Evolutionary conservation across 1,140 invertebrate species (phyloP).

Genomic region (Chrysomallon squamiferum): DNA sequence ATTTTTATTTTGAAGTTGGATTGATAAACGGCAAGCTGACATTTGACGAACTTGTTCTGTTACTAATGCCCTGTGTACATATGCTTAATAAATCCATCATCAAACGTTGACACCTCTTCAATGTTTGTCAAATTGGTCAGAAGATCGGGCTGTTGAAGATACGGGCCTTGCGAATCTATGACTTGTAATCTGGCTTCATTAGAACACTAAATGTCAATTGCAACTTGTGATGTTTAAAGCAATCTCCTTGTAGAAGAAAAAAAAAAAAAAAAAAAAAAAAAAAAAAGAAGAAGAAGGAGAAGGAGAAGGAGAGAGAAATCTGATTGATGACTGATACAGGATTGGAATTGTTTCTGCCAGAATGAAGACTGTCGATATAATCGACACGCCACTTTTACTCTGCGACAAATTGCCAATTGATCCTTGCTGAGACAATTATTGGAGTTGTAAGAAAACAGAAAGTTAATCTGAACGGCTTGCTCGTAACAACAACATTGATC

Average conservation of each 20-base stretch:
- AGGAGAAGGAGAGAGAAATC: too few relatives aligned
- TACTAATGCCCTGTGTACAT: conserved; percentile 28
- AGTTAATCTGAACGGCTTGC: too few relatives aligned
- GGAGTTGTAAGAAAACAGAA: too few relatives aligned
- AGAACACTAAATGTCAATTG: conserved; percentile 4
- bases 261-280: too few relatives aligned
- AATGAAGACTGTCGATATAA: neutral
- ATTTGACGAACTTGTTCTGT: neutral
- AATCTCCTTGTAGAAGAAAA: neutral
- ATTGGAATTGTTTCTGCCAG: neutral
- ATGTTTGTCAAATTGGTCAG: conserved; percentile 12
- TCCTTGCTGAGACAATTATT: too few relatives aligned
- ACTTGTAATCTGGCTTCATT: conserved; percentile 1
- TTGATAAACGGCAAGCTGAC: neutral
- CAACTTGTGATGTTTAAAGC: neutral
- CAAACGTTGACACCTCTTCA: conserved; percentile 1
- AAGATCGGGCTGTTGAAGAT: neutral
- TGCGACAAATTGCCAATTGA: neutral
- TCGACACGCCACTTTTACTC: neutral
- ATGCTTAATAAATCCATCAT: conserved; percentile 22
- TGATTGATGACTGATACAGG: neutral
- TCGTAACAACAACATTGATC: too few relatives aligned
- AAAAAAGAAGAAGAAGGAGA: too few relatives aligned
- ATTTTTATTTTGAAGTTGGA: conserved; percentile 10
- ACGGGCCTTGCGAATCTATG: neutral